Conservation (phyloP, 2,797 vertebrate genomes). For the Halcyon chelicuti region DNA sequence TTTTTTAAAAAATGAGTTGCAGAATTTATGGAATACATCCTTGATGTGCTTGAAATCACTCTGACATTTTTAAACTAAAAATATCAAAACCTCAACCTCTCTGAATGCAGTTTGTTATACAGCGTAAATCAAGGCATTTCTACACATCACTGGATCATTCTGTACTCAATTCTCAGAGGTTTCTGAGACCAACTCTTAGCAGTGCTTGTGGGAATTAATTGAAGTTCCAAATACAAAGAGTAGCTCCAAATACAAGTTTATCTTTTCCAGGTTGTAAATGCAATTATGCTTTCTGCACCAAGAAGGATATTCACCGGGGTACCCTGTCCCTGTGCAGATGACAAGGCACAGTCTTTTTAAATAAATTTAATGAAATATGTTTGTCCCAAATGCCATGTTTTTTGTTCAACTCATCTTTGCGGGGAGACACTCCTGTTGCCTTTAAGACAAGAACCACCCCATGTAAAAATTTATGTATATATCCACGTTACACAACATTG, state of each 20-base stretch:
- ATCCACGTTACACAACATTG: no score
- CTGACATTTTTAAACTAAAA: neutral
- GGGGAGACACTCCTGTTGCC: neutral
- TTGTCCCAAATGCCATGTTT: neutral
- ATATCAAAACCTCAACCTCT: neutral
- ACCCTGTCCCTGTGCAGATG: neutral
- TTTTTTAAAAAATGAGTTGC: neutral
- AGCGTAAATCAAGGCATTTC: constrained; percentile 9
- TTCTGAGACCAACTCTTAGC: neutral
- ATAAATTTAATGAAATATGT: neutral
- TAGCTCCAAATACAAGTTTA: neutral
- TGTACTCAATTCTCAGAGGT: neutral
- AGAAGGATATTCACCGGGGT: neutral
- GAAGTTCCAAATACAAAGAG: neutral
- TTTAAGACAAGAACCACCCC: neutral
- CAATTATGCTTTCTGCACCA: neutral
- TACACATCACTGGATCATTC: neutral
- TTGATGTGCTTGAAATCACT: neutral
- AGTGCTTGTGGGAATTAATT: neutral
- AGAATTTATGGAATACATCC: neutral
- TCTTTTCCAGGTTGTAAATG: neutral
- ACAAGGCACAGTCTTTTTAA: neutral
- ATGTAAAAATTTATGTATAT: neutral
- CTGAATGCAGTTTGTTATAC: neutral
- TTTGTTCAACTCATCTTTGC: neutral